A percentile compares a stretch with the other conserved stretches of the same genome.
Evolutionary conservation across 2,888 invertebrate genomes (phyloP).

Genomic region (Calameuta idolon): DNA sequence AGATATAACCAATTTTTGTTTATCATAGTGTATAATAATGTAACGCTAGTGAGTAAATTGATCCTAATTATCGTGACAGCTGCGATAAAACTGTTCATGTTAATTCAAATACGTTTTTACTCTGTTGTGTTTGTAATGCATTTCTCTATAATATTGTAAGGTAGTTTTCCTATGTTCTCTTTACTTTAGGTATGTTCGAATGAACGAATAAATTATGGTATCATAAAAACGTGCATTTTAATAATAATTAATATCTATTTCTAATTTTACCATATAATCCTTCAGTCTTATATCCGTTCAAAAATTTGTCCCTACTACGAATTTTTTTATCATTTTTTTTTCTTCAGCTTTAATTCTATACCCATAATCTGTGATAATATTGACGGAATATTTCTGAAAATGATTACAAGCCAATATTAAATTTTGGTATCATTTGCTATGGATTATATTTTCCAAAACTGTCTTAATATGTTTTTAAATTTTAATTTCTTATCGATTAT

Average conservation of each 20-base stretch:
- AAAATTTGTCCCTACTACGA: background rate
- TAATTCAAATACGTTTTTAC: background rate
- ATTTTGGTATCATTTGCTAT: too few relatives aligned
- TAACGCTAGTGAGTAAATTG: background rate
- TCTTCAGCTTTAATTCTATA: too few relatives aligned
- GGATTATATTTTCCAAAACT: too few relatives aligned
- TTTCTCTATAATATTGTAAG: background rate
- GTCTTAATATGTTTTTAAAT: too few relatives aligned
- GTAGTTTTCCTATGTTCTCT: background rate
- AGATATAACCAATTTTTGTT: background rate
- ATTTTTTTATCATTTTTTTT: background rate
- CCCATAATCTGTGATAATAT: too few relatives aligned
- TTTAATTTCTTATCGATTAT: too few relatives aligned
- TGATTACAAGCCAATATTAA: too few relatives aligned
- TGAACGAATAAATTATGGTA: background rate
- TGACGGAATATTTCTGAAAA: too few relatives aligned
- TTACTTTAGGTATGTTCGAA: background rate
- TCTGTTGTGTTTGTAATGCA: background rate
- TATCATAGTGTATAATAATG: background rate
- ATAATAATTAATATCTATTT: background rate
- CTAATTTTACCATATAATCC: background rate
- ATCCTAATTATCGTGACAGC: background rate
- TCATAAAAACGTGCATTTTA: background rate
- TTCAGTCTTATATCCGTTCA: too few relatives aligned
- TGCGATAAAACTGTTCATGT: background rate